phyloP scores from a whole-genome alignment of 2,888 invertebrate genomes.

The Acrobasis suavella region DNA sequence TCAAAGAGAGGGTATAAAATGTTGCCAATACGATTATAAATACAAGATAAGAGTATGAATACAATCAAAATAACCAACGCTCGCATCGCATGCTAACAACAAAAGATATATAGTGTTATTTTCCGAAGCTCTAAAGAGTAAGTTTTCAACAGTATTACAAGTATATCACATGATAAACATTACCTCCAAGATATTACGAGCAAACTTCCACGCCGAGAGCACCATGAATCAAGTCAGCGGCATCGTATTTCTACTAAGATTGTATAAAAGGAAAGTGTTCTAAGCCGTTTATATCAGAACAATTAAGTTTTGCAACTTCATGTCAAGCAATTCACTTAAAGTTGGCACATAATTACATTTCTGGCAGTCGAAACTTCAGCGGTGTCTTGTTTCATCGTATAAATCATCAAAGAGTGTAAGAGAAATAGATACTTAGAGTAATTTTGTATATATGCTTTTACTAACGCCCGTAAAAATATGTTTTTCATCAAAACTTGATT shows the following conservation, averaged over 20 bases:
- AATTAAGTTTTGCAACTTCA: conserved; percentile 70
- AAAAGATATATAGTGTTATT: no score
- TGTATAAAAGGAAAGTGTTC: conserved; percentile 58
- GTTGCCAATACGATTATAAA: no score
- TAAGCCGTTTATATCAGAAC: conserved; percentile 70
- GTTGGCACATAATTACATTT: conserved; percentile 72
- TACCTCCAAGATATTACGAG: conserved; percentile 13
- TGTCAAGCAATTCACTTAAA: conserved; percentile 73
- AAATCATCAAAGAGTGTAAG: conserved; percentile 46
- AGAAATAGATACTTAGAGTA: conserved; percentile 46
- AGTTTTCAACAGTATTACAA: conserved; percentile 12
- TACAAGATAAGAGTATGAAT: no score
- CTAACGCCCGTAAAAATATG: no score
- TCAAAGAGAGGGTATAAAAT: no score
- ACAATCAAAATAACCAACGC: no score
- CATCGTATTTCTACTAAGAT: conserved; percentile 34
- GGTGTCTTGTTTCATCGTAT: conserved; percentile 42
- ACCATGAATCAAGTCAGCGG: conserved; percentile 10
- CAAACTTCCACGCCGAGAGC: conserved; percentile 5
- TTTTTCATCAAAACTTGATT: no score
- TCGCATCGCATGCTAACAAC: no score
- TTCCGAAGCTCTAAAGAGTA: no score
- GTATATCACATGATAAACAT: conserved; percentile 20
- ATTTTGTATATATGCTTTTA: neutral
- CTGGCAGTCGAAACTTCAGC: conserved; percentile 57